Evolutionary conservation across 2,888 invertebrate genomes (phyloP), one percentile per base, ranked within the genome.

Genomic region (Oxytorus armatus): DNA sequence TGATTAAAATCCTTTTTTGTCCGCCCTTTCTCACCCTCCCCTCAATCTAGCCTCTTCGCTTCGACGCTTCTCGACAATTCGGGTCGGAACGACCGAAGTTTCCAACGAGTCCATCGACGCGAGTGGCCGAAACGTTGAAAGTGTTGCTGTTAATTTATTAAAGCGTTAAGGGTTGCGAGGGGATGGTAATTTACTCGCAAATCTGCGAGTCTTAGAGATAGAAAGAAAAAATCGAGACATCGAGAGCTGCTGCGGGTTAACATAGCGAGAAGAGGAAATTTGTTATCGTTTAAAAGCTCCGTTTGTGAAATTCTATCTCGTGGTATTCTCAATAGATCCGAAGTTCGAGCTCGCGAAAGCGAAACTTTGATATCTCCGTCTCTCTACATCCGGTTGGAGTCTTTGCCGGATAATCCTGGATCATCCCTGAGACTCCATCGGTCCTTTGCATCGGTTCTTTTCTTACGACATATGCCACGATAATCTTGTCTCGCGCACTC

Each of bases 341-440:
- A 49, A 36, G 47, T 51, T 65, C 76, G 70, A 78, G 61, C 73
- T 74, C 29, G 82, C 76, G 81, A 77, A n/a, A n/a, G n/a, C n/a
- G 82, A 87, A 88, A 85, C 83, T 86, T 86, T 81, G 80, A 79
- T 79, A 79, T 83, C 75, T 4, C 29, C 36, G 33, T 36, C 66
- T 79, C 74, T 79, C 73, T 82, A 72, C 77, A 65, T 65, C 57
- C 65, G 53, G 73, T 51, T 51, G 68, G 73, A 80, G 82, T 82
- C 83, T 82, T 76, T 82, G 82, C 59, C 75, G 78, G 85, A 85
- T 87, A 86, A 87, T 87, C 86, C 84, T 10, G 81, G 86, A 85
- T 87, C 80, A 87, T 87, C 87, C 75, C 16, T 29, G 78, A 29
- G 44, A 66, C 47, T 72, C 61, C 72, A 65, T 47, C 74, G 70